Evolutionary conservation across 2,113 vertebrate genomes (phyloP).

Genomic region (Callipepla squamata): DNA sequence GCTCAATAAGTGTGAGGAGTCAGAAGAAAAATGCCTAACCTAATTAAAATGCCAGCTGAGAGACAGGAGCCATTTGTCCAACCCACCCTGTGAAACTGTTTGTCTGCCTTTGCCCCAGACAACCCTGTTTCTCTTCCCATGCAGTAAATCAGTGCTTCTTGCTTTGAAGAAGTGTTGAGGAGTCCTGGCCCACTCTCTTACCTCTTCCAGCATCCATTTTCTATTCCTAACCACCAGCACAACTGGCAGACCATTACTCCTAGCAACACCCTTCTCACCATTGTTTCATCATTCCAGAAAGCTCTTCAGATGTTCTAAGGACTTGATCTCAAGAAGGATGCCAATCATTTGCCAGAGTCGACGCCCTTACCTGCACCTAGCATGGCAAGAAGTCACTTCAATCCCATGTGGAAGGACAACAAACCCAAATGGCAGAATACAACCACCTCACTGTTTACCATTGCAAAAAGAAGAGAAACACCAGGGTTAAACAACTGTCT

Average conservation of each 20-base stretch:
- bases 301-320: background rate
- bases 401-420: background rate
- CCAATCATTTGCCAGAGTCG: background rate
- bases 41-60: background rate
- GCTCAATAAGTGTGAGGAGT: background rate
- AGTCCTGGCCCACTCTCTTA: background rate
- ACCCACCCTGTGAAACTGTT: background rate
- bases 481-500: background rate
- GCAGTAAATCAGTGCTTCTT: background rate
- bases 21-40: background rate
- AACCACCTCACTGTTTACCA: background rate
- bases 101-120: background rate
- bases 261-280: background rate
- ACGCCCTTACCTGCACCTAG: background rate
- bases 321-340: background rate
- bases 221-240: background rate
- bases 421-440: background rate
- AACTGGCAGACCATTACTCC: background rate
- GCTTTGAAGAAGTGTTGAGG: background rate
- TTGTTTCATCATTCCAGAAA: background rate
- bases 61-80: background rate
- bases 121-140: background rate
- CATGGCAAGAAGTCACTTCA: background rate
- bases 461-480: background rate
- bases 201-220: background rate